Base-by-base conservation (phyloP, 30 jellyfish, hydroid and myxozoan genomes). In the Mastigias papua region DNA sequence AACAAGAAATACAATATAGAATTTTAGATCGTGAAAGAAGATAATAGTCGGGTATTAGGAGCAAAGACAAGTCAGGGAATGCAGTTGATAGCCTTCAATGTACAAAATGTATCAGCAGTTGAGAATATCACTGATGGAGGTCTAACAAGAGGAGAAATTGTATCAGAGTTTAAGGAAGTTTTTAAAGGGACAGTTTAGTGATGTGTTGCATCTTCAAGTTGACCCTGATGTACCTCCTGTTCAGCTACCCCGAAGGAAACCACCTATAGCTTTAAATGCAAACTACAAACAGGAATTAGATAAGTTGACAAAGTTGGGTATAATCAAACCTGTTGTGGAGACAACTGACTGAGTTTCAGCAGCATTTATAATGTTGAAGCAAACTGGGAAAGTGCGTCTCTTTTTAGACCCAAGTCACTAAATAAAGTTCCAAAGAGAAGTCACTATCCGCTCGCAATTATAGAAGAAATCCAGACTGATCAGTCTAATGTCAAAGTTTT, bases 271-370 rank as follows among this genome's bases (percentile, higher is more conserved):
- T 20, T 30, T 60, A 5, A 78, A 8, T 2, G 89, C 1, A 78
- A 62, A 78, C 33, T 32, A 4, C 46, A 70, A 67, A 32, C 31
- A 48, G 25, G 78, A 82, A 78, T 28, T 82, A 25, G 32, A 67
- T 13, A 35, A 26, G 35, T 29, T 82, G 77, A 54, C 17, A 17
- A 26, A 49, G 37, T 17, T 28, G 76, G 78, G 66, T 23, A 78
- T 87, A 28, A 48, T 76, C 71, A 76, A 30, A 58, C 72, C 70
- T 75, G 86, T 76, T 21, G 48, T 25, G 37, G 73, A 76, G 17
- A 91, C 96, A 1, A 87, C 96, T n/a, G 86, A 87, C 29, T 87
- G 86, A 91, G 74, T 76, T 22, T 2, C 62, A 21, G 32, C 65
- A 3, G 28, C 23, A 31, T 86, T 75, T n/a, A 67, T 65, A 0